These are phyloP conservation scores for Drosophila picticornis DNA, from an alignment of 2,888 invertebrate species.

Conservation along the genomic window DNA sequence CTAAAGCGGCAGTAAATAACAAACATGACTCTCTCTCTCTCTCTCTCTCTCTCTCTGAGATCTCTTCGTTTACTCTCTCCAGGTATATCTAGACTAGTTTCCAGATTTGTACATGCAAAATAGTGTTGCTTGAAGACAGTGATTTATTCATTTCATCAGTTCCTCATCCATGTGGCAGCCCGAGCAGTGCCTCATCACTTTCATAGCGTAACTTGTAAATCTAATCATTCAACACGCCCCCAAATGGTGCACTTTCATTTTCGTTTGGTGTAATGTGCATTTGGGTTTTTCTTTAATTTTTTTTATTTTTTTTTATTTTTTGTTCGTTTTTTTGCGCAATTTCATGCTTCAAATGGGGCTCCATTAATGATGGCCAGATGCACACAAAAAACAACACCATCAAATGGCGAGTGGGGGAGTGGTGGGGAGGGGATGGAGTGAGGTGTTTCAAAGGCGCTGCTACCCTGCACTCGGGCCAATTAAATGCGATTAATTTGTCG, in stretches of 20 bases:
- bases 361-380: constrained; percentile 28
- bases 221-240: constrained; percentile 6
- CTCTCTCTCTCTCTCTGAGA: background rate
- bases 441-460: constrained; percentile 40
- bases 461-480: constrained; percentile 56
- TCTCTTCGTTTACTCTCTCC: background rate
- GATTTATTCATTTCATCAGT: background rate
- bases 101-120: background rate
- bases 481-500: constrained; percentile 77
- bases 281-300: constrained; percentile 9
- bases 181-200: background rate
- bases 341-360: constrained; percentile 44
- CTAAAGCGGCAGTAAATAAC: background rate
- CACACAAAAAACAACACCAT: background rate
- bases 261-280: constrained; percentile 43
- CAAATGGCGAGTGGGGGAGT: background rate
- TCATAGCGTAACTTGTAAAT: background rate
- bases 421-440: background rate
- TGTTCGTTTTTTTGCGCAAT: constrained; percentile 45
- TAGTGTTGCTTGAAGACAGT: background rate
- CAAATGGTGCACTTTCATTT: constrained; percentile 65
- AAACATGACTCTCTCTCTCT: background rate
- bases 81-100: background rate
- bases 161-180: background rate
- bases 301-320: background rate